Percentiles rank a stretch among this genome's conserved stretches.
These are phyloP conservation scores for Elmis aenea DNA, from an alignment of 2,888 invertebrate genomes.

Conservation along the genomic window DNA sequence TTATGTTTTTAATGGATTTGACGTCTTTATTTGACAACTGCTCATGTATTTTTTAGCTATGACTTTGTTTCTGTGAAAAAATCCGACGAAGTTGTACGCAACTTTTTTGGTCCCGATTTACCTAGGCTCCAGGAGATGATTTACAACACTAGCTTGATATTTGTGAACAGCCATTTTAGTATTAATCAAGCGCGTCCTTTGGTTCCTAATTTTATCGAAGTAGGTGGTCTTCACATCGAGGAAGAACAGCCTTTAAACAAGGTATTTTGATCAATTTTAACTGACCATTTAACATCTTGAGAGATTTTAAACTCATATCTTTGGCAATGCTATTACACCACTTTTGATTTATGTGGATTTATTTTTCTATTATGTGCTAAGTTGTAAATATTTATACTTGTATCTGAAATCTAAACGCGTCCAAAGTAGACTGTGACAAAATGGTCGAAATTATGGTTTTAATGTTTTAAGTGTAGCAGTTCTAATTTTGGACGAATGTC, in stretches of 20 bases:
- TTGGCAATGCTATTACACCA: too few species aligned
- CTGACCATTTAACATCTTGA: neutral
- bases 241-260: conserved; percentile 45
- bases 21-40: too few species aligned
- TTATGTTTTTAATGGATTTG: neutral
- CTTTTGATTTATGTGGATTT: too few species aligned
- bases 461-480: neutral
- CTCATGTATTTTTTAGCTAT: conserved; percentile 24
- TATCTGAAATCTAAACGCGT: too few species aligned
- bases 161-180: conserved; percentile 53
- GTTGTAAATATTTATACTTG: too few species aligned
- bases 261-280: conserved; percentile 35
- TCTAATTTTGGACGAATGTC: neutral
- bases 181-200: conserved; percentile 51
- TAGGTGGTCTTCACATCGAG: conserved; percentile 49
- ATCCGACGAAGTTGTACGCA: conserved; percentile 46
- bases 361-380: too few species aligned
- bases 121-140: conserved; percentile 46
- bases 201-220: conserved; percentile 51
- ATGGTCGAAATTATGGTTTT: too few species aligned
- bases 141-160: conserved; percentile 49
- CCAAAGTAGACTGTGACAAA: too few species aligned
- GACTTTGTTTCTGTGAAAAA: conserved; percentile 7
- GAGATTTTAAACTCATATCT: too few species aligned
- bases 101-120: conserved; percentile 47